Evolutionary conservation across 2,113 vertebrate genomes (phyloP).

Genomic region (Proterorhinus semilunaris): DNA sequence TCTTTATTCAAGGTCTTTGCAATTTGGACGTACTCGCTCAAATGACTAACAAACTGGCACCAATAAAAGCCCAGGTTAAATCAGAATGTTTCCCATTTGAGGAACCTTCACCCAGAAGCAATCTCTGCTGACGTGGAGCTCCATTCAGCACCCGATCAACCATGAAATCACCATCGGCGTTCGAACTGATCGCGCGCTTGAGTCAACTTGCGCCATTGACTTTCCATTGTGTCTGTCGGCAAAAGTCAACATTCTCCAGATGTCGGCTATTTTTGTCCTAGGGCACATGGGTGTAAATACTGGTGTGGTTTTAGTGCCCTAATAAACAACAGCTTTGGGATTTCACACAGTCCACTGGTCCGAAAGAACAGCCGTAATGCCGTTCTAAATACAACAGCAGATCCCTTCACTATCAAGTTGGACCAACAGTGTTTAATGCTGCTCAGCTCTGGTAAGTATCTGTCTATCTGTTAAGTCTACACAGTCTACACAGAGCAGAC

Average conservation of each 20-base stretch:
- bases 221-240: not conserved
- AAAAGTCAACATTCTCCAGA: slow-evolving; percentile 34
- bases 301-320: not conserved
- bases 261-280: slow-evolving; percentile 20
- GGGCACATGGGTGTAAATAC: not conserved
- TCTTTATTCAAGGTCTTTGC: not conserved
- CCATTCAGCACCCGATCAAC: not conserved
- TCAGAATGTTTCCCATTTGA: not conserved
- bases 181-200: not conserved
- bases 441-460: not conserved
- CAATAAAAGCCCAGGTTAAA: not conserved
- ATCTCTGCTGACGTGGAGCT: not conserved
- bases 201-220: not conserved
- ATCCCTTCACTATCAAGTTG: too few species aligned
- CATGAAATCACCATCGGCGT: not conserved
- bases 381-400: too few species aligned
- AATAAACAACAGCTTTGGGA: not conserved
- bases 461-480: not conserved
- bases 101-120: not conserved
- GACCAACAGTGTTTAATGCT: too few species aligned
- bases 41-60: not conserved
- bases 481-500: too few species aligned
- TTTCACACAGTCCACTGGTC: not conserved
- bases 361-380: not conserved
- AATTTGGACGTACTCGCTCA: not conserved